Evolutionary conservation across 2,888 invertebrate species (phyloP).

Genomic region (Drosophila prolongata): DNA sequence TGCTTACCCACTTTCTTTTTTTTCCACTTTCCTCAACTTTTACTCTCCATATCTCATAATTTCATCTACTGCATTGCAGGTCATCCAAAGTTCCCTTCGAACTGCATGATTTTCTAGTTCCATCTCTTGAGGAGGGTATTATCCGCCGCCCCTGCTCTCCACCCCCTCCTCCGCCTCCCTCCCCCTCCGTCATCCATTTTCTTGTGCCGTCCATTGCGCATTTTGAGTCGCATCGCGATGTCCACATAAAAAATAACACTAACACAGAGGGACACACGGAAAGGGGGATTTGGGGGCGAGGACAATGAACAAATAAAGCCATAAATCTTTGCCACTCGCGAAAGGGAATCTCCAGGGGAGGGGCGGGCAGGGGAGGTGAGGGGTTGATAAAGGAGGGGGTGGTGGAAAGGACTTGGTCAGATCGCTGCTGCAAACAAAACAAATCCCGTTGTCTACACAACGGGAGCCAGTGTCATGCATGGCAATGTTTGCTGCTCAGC

Average conservation of each 20-base stretch:
- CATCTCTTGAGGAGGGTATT: constrained; percentile 4
- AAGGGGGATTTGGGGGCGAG: constrained; percentile 5
- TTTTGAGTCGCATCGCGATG: constrained; percentile 43
- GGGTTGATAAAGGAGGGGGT: not conserved
- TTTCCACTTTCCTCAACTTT: not conserved
- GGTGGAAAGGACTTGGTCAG: constrained; percentile 42
- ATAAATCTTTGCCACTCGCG: constrained; percentile 69
- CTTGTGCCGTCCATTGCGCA: constrained; percentile 16
- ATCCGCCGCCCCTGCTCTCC: not conserved
- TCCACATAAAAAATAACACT: constrained; percentile 55
- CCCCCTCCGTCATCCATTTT: not conserved
- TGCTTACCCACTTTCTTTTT: not conserved
- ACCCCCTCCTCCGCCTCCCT: not conserved
- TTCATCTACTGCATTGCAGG: not conserved
- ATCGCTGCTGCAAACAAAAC: constrained; percentile 70
- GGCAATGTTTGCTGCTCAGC: constrained; percentile 55
- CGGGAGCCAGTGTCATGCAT: constrained; percentile 64
- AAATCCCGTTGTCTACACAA: constrained; percentile 73
- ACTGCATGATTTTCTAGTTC: not conserved
- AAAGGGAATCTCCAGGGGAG: not conserved
- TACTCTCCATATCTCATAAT: not conserved
- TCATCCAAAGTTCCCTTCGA: constrained; percentile 2
- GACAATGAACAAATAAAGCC: constrained; percentile 75
- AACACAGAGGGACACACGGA: constrained; percentile 5
- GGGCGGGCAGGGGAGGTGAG: not conserved